Evolutionary conservation across 2,797 vertebrate species (phyloP).

Genomic region (Sebastes glaucus): DNA sequence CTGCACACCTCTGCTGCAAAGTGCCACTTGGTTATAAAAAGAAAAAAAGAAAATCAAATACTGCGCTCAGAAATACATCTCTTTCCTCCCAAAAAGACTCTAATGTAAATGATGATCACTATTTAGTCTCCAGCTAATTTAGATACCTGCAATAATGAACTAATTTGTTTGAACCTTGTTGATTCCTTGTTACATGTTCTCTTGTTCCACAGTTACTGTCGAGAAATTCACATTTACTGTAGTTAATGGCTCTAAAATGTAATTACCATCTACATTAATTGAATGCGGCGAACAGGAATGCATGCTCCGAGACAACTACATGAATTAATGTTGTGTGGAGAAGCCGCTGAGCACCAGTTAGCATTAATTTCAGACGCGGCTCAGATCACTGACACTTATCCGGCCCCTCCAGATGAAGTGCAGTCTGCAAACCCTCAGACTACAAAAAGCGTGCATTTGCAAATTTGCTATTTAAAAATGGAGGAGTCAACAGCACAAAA

Average conservation of each 20-base stretch:
- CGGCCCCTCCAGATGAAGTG: constrained; percentile 61
- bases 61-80: not conserved
- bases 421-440: constrained; percentile 34
- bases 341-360: constrained; percentile 64
- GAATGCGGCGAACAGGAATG: constrained; percentile 54
- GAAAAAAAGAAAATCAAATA: not conserved
- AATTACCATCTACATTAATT: constrained; percentile 72
- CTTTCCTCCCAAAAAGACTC: not conserved
- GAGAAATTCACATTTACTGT: constrained; percentile 48
- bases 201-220: not conserved
- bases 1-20: not conserved
- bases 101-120: not conserved
- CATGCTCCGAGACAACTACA: constrained; percentile 59
- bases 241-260: constrained; percentile 62
- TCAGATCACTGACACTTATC: constrained; percentile 67
- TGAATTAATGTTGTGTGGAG: constrained; percentile 72
- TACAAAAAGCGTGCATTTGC: constrained; percentile 20
- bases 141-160: constrained; percentile 10
- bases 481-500: constrained; percentile 51
- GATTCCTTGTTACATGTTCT: constrained; percentile 12
- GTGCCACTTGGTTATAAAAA: not conserved
- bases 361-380: constrained; percentile 68
- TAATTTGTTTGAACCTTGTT: constrained; percentile 1
- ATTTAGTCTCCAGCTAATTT: not conserved
- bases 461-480: constrained; percentile 53